Evolutionary conservation across 1,140 invertebrate species (phyloP), one percentile per base, ranked within the genome.

Genomic region (Bombyx mandarina): DNA sequence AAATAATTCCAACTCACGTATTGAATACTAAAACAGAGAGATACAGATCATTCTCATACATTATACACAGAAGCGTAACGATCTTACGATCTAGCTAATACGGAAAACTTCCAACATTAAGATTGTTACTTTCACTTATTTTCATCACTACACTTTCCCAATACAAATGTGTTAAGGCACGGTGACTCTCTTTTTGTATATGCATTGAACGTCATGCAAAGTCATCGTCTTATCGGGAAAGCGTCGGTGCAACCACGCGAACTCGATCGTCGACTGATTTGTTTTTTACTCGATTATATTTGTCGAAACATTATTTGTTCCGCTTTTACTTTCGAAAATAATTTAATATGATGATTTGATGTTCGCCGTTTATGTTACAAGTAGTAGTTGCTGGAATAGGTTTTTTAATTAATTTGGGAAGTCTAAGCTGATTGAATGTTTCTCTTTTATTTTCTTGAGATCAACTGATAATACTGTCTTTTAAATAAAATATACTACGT

Each of bases 131-230:
- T 51, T 9, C 22, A 9, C 2, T 51, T 26, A 48, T 56, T 56
- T 56, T 46, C 54, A 56, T 49, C 54, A 56, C 26, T 56, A 9
- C 45, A 56, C 54, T 56, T 56, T 56, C 54, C 26, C 54, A 56
- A 48, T 46, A n/a, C 45, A 9, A n/a, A 49, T 49, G 46, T 49
- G 46, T 49, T 26, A 43, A 3, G 10, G 46, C 46, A 43, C 35
- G 54, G 43, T 56, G 54, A 49, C 42, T n/a, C 43, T 48, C 45
- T 56, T 48, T 49, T 48, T 22, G 49, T n/a, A 56, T 48, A 9
- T 48, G 47, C 45, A 49, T 56, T 56, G 8, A 44, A 54, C 53
- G 18, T 54, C 22, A 54, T 54, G 53, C 53, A 44, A 22, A 54
- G 44, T 54, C 53, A 54, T 54, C 42, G 44, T 54, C 53, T 22